Conservation (phyloP, 2,888 invertebrate genomes). For the Calameuta idolon region DNA sequence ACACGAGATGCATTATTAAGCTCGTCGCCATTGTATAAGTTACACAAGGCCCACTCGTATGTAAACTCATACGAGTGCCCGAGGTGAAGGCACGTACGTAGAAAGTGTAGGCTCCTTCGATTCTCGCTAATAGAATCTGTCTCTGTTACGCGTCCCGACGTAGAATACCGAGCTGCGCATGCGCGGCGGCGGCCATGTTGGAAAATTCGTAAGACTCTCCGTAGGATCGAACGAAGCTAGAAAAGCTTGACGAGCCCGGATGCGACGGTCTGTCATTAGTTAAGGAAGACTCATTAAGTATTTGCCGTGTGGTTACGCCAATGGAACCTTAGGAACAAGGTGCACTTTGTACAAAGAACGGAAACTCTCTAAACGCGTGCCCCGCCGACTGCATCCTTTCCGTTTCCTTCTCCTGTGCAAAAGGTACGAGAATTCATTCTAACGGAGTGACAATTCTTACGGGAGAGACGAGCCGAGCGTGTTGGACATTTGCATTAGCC, state of each 20-base stretch:
- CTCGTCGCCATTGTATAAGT: constrained; percentile 25
- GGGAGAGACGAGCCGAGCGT: neutral
- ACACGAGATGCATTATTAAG: constrained; percentile 36
- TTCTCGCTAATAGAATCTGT: constrained; percentile 31
- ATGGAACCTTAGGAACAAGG: neutral
- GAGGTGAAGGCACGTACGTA: neutral
- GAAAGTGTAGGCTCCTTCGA: constrained; percentile 21
- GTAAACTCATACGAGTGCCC: neutral
- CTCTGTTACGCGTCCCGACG: neutral
- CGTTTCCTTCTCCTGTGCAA: constrained; percentile 15
- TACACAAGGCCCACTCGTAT: neutral
- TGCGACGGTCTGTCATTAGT: neutral
- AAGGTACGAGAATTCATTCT: constrained; percentile 25
- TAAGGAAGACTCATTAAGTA: neutral
- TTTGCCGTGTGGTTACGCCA: neutral
- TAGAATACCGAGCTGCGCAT: neutral
- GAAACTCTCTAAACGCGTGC: constrained; percentile 22
- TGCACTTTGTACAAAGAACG: neutral
- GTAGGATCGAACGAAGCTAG: neutral
- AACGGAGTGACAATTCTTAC: neutral
- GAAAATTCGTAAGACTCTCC: neutral
- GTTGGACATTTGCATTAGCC: neutral
- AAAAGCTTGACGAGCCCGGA: neutral
- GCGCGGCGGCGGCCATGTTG: neutral
- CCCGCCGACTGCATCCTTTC: constrained; percentile 22